Conservation (phyloP, 2,888 invertebrate genomes). For the Drosophila kuntzei region DNA sequence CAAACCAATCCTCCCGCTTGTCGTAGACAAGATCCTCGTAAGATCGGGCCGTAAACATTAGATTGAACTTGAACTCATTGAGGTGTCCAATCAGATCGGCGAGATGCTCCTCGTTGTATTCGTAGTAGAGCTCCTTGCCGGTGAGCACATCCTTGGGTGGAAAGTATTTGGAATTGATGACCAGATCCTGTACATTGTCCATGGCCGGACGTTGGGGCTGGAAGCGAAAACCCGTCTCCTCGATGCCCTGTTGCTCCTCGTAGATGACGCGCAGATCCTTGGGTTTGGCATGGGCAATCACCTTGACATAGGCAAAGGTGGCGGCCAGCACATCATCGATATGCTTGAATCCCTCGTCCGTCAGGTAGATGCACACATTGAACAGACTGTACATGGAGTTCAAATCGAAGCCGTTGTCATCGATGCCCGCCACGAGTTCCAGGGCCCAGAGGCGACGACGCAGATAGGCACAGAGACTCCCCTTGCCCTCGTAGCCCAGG, state of each 20-base stretch:
- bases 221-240: conserved; percentile 91
- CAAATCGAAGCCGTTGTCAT: conserved; percentile 91
- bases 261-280: conserved; percentile 62
- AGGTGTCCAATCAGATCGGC: conserved; percentile 72
- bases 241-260: conserved; percentile 89
- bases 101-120: conserved; percentile 89
- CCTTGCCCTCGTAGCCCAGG: conserved; percentile 94
- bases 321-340: conserved; percentile 90
- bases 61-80: conserved; percentile 83
- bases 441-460: conserved; percentile 91
- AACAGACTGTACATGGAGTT: conserved; percentile 92
- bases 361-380: conserved; percentile 90
- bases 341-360: conserved; percentile 91
- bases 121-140: conserved; percentile 90
- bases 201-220: conserved; percentile 89
- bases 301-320: conserved; percentile 92
- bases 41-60: conserved; percentile 84
- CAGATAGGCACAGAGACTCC: conserved; percentile 92
- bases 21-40: conserved; percentile 86
- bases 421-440: conserved; percentile 90
- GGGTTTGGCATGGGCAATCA: conserved; percentile 86
- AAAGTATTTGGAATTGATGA: conserved; percentile 92
- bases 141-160: conserved; percentile 92
- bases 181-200: conserved; percentile 92
- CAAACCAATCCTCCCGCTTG: conserved; percentile 92